Base-by-base conservation (phyloP, 2,888 invertebrate species). In the Unio pictorum region DNA sequence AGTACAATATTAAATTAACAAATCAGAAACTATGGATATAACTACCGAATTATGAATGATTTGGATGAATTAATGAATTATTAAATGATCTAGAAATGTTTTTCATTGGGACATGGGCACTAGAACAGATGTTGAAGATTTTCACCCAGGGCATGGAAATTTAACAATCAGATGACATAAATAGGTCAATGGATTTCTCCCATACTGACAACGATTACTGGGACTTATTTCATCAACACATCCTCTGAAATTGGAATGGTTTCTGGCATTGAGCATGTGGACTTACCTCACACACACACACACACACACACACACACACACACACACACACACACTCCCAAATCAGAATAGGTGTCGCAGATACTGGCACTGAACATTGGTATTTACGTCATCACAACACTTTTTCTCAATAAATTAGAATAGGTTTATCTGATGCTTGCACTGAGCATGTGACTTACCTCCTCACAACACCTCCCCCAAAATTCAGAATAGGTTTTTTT, bases 231-330 rank as follows among this genome's bases (percentile, higher is more conserved):
- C 93, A 0, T 95, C 93, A 95, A 98, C 97, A 5, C 95, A 97
- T 82, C 95, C 95, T 98, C 98, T 98, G 90, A 96, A 99, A 90
- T 99, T 99, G 26, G 96, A 96, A 89, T 98, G 57, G 95, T 90
- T 20, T 95, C 95, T 72, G 0, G 96, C 95, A 67, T 93, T 91
- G 30, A 98, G 91, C 94, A 97, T 94, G 0, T 98, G 98, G 0
- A 96, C 94, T 58, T 58, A 23, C n/a, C 58, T 23, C 58, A 23
- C 23, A 23, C 23, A 23, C 23, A 23, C 23, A 23, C 23, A 23
- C 23, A 23, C 58, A 4, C 58, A 20, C 58, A n/a, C 23, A n/a
- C 58, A 20, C 58, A 0, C 23, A 23, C n/a, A 23, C 23, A 23
- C 58, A 4, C 58, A 20, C 58, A n/a, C 23, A n/a, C 58, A 20